Evolutionary conservation across 2,113 vertebrate species (phyloP), one percentile per base, ranked within the genome.

Genomic region (Peromyscus leucopus): DNA sequence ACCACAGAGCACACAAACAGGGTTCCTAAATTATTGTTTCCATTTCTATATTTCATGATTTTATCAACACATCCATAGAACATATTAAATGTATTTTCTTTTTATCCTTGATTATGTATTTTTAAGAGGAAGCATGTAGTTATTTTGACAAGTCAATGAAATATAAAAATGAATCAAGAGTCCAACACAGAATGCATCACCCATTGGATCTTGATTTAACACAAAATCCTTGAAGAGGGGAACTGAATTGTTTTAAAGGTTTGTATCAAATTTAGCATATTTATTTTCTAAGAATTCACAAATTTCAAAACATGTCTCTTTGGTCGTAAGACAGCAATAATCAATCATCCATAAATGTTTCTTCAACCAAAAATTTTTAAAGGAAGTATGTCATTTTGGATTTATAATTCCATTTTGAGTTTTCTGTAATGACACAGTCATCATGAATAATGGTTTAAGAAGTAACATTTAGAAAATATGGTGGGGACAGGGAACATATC

Each of bases 1-100:
- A 63, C 61, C 78, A 89, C 31, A 79, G 91, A 95, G 92, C 89
- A 97, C 95, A 97, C 97, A 97, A 97, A 97, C 89, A 96, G 91
- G 78, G 83, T 87, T 97, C 95, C 93, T 94, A 96, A 96, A 96
- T 96, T 95, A 93, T 4, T 36, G 46, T 71, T 93, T 89, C 55
- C 24, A 91, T 96, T 94, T 94, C 46, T 75, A 15, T 94, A 87
- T 86, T 92, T 91, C 75, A 89, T 89, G 67, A 21, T 97, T 95
- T 88, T 59, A 93, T 75, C 91, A 90, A 90, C 28, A 94, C 12
- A 91, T 69, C 93, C 72, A 91, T 11, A 69, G 59, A 69, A 28
- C 63, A 92, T 74, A 84, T 94, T 94, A 84, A 94, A 69, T 67
- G 21, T 26, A 89, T 75, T 95, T 7, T 78, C 91, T 80, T 79